Conservation (phyloP, 2,797 vertebrate species). For the Philypnodon macrostomus region DNA sequence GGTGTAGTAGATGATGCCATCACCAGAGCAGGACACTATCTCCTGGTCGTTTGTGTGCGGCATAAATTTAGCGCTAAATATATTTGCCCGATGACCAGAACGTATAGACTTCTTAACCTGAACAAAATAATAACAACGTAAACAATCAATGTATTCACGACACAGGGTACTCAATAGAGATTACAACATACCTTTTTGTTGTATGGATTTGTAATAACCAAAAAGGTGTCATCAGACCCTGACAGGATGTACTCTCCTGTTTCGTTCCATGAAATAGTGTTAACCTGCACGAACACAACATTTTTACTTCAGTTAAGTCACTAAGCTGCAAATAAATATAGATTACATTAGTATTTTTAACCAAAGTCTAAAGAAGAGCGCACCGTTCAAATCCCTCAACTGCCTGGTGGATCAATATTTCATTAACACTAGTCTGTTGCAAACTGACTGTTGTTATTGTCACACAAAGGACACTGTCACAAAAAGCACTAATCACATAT, state of each 20-base stretch:
- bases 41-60: slow-evolving; percentile 95
- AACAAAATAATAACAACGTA: slow-evolving; percentile 6
- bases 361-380: slow-evolving; percentile 9
- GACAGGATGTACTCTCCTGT: slow-evolving; percentile 98
- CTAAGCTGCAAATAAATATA: too few relatives aligned
- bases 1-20: slow-evolving; percentile 97
- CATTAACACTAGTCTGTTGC: slow-evolving; percentile 39
- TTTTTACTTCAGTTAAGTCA: too few relatives aligned
- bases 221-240: slow-evolving; percentile 94
- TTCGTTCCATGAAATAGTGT: slow-evolving; percentile 98
- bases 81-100: slow-evolving; percentile 95
- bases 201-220: slow-evolving; percentile 96
- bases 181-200: slow-evolving; percentile 87
- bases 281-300: slow-evolving; percentile 81
- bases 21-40: slow-evolving; percentile 96
- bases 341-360: too few relatives aligned
- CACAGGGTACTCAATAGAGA: not conserved
- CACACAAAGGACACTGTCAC: not conserved
- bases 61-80: slow-evolving; percentile 99
- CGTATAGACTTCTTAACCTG: slow-evolving; percentile 95
- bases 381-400: not conserved
- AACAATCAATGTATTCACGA: not conserved
- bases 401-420: slow-evolving; percentile 67
- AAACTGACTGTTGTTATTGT: not conserved
- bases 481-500: not conserved